Evolutionary conservation across 1,140 invertebrate genomes (phyloP).

Genomic region (Drosophila lini): DNA sequence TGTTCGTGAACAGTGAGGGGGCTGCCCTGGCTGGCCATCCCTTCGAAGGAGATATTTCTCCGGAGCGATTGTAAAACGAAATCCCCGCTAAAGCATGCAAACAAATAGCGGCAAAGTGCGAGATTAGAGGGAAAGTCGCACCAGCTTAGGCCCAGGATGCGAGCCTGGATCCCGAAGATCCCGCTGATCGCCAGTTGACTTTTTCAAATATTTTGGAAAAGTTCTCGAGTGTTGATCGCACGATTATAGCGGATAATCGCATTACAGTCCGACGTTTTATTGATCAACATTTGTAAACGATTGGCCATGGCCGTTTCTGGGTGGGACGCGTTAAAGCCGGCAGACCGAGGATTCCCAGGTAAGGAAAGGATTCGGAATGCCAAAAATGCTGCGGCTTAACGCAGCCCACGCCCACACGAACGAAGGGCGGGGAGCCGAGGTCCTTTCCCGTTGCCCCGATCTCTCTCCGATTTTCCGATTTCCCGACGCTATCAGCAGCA

Average conservation of each 20-base stretch:
- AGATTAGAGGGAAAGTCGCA: conserved; percentile 64
- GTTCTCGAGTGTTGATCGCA: conserved; percentile 58
- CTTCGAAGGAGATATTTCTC: conserved; percentile 9
- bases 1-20: conserved; percentile 12
- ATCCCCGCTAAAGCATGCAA: conserved; percentile 79
- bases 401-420: conserved; percentile 60
- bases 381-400: conserved; percentile 70
- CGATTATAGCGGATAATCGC: conserved; percentile 79
- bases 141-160: conserved; percentile 54
- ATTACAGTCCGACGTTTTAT: conserved; percentile 66
- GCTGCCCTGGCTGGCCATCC: conserved; percentile 33
- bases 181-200: conserved; percentile 58
- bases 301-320: conserved; percentile 54
- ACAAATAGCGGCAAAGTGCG: conserved; percentile 70
- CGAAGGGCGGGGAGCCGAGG: conserved; percentile 19
- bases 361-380: conserved; percentile 18
- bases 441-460: conserved; percentile 44
- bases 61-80: conserved; percentile 63
- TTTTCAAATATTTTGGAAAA: conserved; percentile 79
- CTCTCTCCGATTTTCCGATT: conserved; percentile 7
- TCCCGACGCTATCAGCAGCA: conserved; percentile 62
- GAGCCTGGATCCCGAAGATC: conserved; percentile 21
- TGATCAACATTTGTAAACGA: conserved; percentile 81
- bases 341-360: conserved; percentile 56
- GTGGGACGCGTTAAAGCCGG: conserved; percentile 25